These are phyloP conservation scores for Erpetoichthys calabaricus DNA, from an alignment of 2,797 vertebrate species.

Conservation along the genomic window DNA sequence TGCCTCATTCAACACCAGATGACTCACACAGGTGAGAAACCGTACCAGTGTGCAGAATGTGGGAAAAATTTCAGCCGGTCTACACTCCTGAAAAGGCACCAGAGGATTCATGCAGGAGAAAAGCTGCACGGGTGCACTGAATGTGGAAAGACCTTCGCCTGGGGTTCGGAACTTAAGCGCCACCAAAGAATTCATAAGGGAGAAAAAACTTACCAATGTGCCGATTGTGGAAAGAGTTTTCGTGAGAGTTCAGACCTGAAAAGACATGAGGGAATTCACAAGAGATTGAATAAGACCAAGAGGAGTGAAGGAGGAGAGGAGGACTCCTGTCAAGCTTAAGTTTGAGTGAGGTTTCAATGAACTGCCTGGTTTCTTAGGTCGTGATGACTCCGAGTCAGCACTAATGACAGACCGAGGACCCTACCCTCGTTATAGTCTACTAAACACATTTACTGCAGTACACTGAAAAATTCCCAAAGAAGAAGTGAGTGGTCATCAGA, in stretches of 20 bases:
- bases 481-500: too few species aligned
- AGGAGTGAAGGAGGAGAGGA: too few species aligned
- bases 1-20: not conserved
- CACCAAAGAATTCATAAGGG: slow-evolving; percentile 28
- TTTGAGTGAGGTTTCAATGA: too few species aligned
- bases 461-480: too few species aligned
- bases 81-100: slow-evolving; percentile 31
- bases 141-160: too few species aligned
- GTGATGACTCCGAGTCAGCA: too few species aligned
- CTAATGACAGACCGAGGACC: too few species aligned
- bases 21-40: slow-evolving; percentile 19
- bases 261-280: slow-evolving; percentile 32
- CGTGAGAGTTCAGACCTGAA: slow-evolving; percentile 30
- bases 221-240: slow-evolving; percentile 29
- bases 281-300: not conserved
- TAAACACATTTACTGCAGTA: too few species aligned
- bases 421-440: too few species aligned
- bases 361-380: too few species aligned
- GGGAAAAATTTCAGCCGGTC: slow-evolving; percentile 26
- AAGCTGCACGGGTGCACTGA: too few species aligned
- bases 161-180: not conserved
- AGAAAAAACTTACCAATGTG: slow-evolving; percentile 28
- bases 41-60: slow-evolving; percentile 29
- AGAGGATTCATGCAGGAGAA: slow-evolving; percentile 19
- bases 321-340: too few species aligned